Percentiles rank a stretch among this genome's conserved stretches.
These are phyloP conservation scores for Cephus runcator DNA, from an alignment of 2,888 invertebrate species.

Conservation along the genomic window DNA sequence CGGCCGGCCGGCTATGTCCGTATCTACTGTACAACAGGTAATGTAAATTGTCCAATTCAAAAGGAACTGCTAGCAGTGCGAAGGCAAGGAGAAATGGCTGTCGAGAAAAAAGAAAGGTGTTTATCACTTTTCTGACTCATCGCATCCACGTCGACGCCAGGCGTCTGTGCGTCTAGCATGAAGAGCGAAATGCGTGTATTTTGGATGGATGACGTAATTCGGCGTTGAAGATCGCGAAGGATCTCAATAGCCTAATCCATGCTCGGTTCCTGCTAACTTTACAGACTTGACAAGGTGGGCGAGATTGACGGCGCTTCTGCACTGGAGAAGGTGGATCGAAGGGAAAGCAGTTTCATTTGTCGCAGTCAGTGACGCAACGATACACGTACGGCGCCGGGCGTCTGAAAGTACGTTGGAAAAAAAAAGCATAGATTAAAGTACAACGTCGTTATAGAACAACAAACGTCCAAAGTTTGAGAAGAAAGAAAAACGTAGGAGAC, in stretches of 20 bases:
- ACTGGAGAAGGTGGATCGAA: neutral
- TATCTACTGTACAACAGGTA: neutral
- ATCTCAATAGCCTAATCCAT: neutral
- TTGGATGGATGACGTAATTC: neutral
- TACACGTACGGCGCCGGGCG: constrained; percentile 16
- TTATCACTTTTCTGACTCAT: neutral
- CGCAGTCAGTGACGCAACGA: constrained; percentile 26
- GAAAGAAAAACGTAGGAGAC: neutral
- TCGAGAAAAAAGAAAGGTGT: neutral
- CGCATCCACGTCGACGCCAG: neutral
- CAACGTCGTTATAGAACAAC: constrained; percentile 3
- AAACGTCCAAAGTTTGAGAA: neutral
- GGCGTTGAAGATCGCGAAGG: neutral
- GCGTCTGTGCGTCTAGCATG: neutral
- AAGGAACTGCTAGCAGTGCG: neutral
- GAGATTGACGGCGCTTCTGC: neutral
- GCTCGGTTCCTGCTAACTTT: neutral
- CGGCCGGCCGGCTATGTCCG: neutral
- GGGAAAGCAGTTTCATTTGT: neutral
- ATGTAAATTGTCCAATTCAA: neutral
- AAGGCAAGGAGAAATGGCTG: too few relatives aligned
- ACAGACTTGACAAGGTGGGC: too few relatives aligned
- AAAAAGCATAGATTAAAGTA: neutral
- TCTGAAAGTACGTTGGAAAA: neutral
- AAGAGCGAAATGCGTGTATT: neutral